A percentile compares a stretch with the other conserved stretches of the same genome.
Evolutionary conservation across 2,888 invertebrate species (phyloP).

Genomic region (Saturnia pavonia): DNA sequence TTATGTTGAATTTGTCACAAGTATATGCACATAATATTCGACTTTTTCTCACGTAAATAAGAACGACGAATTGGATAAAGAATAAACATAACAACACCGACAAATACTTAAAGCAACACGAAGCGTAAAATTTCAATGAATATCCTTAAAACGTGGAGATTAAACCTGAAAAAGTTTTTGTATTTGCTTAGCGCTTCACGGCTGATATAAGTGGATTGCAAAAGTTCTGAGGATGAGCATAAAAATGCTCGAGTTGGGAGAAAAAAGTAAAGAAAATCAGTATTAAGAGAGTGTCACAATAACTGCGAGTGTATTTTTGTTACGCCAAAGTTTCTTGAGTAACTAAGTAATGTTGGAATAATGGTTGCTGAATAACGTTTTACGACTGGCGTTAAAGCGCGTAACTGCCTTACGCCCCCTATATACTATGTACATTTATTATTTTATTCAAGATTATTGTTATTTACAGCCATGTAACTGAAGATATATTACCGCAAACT

Average conservation of each 20-base stretch:
- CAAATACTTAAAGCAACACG: constrained; percentile 74
- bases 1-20: not conserved
- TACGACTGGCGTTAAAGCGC: constrained; percentile 44
- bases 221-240: constrained; percentile 79
- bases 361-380: constrained; percentile 49
- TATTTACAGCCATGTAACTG: constrained; percentile 18
- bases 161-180: constrained; percentile 78
- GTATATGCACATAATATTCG: not conserved
- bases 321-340: constrained; percentile 60
- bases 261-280: constrained; percentile 66
- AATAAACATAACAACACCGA: constrained; percentile 46
- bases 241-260: constrained; percentile 69
- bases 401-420: constrained; percentile 39
- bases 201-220: constrained; percentile 81
- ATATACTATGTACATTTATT: constrained; percentile 26
- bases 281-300: constrained; percentile 72
- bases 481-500: constrained; percentile 14
- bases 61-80: constrained; percentile 13
- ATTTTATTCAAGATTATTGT: constrained; percentile 29
- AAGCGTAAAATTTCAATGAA: constrained; percentile 74
- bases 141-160: constrained; percentile 76
- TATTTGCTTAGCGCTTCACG: constrained; percentile 79
- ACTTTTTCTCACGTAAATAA: not conserved
- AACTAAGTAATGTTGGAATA: constrained; percentile 54
- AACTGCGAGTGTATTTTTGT: constrained; percentile 68